A percentile compares a stretch with the other conserved stretches of the same genome.
These are phyloP conservation scores for Telmatherina bonti DNA, from an alignment of 2,797 vertebrate species.

Conservation along the genomic window DNA sequence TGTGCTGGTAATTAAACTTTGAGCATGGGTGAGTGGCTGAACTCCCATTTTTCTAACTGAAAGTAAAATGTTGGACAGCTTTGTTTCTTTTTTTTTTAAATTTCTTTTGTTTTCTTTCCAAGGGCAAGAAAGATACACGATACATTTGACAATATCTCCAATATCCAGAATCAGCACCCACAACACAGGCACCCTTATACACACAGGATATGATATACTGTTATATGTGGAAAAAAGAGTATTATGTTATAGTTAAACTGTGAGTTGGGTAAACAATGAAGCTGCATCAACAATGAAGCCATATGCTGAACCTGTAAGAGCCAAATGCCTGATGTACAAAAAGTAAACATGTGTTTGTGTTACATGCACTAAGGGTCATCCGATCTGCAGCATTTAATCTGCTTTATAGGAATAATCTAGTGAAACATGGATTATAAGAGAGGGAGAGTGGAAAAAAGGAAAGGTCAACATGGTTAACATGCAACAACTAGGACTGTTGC, in stretches of 20 bases:
- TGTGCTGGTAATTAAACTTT: constrained; percentile 2
- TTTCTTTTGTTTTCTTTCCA: too few species aligned
- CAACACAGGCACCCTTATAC: background rate
- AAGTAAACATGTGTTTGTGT: constrained; percentile 1
- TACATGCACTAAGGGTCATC: background rate
- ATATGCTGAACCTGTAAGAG: background rate
- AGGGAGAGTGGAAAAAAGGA: constrained; percentile 5
- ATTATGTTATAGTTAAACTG: background rate
- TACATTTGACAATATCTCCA: background rate
- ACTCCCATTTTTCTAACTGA: background rate
- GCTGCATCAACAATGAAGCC: background rate
- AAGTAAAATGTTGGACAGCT: background rate
- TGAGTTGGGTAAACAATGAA: background rate
- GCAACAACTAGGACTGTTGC: constrained; percentile 49
- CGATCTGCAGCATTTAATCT: constrained; percentile 34
- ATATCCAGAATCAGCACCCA: background rate
- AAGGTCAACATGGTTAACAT: constrained; percentile 26
- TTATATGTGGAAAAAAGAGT: background rate
- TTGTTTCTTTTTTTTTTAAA: too few species aligned
- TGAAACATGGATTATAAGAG: constrained; percentile 8
- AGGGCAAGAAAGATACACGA: background rate
- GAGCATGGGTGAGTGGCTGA: background rate
- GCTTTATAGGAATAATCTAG: constrained; percentile 42
- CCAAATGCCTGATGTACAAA: constrained; percentile 2
- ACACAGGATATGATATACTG: background rate